Percentiles rank a stretch among this genome's conserved stretches.
These are phyloP conservation scores for Mormyrus lacerda DNA, from an alignment of 2,113 vertebrate genomes.

Conservation along the genomic window DNA sequence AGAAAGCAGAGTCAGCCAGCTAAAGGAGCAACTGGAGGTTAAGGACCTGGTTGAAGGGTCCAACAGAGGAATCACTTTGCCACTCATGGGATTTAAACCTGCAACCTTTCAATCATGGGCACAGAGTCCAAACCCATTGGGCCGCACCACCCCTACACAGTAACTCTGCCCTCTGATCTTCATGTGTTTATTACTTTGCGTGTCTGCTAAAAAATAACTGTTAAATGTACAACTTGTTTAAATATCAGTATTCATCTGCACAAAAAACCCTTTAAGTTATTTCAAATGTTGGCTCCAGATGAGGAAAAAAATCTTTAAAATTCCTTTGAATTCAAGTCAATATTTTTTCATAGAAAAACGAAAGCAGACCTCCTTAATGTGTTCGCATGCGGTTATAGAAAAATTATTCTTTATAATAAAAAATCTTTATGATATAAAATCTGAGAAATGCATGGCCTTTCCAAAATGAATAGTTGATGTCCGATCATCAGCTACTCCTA, in stretches of 20 bases:
- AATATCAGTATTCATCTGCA: neutral
- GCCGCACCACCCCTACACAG: neutral
- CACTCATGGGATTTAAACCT: neutral
- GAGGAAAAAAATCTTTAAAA: neutral
- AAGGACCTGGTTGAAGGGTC: neutral
- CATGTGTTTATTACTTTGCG: neutral
- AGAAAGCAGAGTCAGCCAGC: neutral
- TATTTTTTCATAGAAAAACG: neutral
- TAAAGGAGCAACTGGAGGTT: neutral
- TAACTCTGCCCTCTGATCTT: neutral
- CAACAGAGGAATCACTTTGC: neutral
- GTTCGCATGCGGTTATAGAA: neutral
- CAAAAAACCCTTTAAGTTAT: neutral
- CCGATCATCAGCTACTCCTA: neutral
- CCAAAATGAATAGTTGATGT: neutral
- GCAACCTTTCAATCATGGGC: neutral
- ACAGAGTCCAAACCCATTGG: neutral
- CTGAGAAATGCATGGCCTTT: neutral
- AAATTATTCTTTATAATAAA: neutral
- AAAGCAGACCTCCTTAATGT: neutral
- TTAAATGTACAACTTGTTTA: neutral
- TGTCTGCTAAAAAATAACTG: neutral
- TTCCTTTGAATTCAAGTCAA: neutral
- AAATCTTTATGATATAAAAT: neutral
- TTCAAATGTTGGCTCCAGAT: neutral